These are phyloP conservation scores for Actinostola sp. DNA, from an alignment of 92 coral and sea anemone genomes.

Conservation along the genomic window DNA sequence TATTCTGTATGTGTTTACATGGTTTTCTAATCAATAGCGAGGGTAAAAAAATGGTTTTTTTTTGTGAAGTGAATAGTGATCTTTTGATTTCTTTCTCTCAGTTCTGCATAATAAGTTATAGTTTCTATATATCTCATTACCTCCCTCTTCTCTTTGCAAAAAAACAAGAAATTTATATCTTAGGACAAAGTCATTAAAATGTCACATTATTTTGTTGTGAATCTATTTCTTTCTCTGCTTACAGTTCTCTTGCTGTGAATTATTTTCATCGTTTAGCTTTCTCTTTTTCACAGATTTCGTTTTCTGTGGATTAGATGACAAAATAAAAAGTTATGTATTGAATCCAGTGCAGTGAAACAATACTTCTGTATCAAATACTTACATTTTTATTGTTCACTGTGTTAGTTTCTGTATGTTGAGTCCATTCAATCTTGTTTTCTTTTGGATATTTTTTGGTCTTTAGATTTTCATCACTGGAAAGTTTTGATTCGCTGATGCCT, in stretches of 20 bases:
- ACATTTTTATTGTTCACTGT: not conserved
- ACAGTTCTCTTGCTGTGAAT: not conserved
- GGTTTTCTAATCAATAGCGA: too few relatives aligned
- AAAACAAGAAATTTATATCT: too few relatives aligned
- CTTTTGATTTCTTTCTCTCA: too few relatives aligned
- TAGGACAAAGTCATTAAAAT: too few relatives aligned
- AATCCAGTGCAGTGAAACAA: too few relatives aligned
- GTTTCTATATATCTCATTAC: too few relatives aligned
- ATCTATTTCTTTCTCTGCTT: slow-evolving; percentile 4
- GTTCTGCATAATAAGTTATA: too few relatives aligned
- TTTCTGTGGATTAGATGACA: not conserved
- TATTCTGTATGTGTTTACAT: too few relatives aligned
- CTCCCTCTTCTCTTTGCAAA: too few relatives aligned
- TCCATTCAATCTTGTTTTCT: not conserved
- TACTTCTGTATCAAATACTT: too few relatives aligned
- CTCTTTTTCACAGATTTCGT: not conserved
- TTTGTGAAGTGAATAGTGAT: too few relatives aligned
- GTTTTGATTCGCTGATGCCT: not conserved
- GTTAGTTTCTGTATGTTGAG: slow-evolving; percentile 13
- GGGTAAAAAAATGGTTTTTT: too few relatives aligned
- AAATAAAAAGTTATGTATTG: not conserved
- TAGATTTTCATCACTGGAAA: not conserved
- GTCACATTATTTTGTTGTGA: not conserved
- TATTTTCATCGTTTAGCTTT: not conserved
- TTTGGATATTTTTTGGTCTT: not conserved